A percentile compares a stretch with the other conserved stretches of the same genome.
These are phyloP conservation scores for Leptinotarsa defecta DNA, from an alignment of 1,140 invertebrate genomes.

Conservation along the genomic window DNA sequence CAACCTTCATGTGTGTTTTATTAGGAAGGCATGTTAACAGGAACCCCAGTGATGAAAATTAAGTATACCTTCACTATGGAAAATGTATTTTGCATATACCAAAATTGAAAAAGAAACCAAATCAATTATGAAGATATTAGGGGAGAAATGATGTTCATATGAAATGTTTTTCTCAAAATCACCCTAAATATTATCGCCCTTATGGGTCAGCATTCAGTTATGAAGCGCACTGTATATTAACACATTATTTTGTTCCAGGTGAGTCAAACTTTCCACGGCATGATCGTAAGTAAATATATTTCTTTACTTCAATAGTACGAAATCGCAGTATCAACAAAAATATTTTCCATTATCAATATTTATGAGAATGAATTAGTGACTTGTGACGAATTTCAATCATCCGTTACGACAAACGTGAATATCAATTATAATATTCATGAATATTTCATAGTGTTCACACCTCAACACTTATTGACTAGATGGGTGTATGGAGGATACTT, in stretches of 20 bases:
- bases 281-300: background rate
- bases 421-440: slow-evolving; percentile 4
- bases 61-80: too few species aligned
- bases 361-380: background rate
- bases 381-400: slow-evolving; percentile 3
- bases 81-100: too few species aligned
- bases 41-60: too few species aligned
- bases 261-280: background rate
- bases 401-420: background rate
- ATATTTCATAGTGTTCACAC: background rate
- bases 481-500: background rate
- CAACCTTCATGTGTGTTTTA: too few species aligned
- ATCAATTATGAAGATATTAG: too few species aligned
- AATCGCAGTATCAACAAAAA: background rate
- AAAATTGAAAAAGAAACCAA: too few species aligned
- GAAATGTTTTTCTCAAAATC: too few species aligned
- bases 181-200: too few species aligned
- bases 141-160: too few species aligned
- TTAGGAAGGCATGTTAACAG: too few species aligned
- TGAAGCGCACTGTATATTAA: background rate
- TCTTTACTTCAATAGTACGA: background rate
- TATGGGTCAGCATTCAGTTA: too few species aligned
- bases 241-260: background rate
- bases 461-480: background rate
- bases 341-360: slow-evolving; percentile 1